These are phyloP conservation scores for Luperina testacea DNA, from an alignment of 2,888 invertebrate genomes.

Conservation along the genomic window DNA sequence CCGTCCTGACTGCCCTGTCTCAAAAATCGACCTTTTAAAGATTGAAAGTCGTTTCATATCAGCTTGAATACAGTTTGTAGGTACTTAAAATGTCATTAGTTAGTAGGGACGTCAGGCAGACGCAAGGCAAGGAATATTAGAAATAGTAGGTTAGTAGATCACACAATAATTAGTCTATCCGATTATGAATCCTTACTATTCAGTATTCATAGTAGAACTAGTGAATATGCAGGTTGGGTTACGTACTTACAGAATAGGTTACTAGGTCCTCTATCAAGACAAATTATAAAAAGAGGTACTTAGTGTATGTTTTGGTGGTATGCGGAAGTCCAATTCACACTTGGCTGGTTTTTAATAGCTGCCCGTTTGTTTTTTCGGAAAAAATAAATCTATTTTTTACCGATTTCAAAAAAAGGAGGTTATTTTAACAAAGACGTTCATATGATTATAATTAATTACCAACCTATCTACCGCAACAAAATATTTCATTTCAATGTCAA, in stretches of 20 bases:
- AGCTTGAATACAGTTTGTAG: background rate
- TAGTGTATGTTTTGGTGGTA: background rate
- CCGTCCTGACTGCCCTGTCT: background rate
- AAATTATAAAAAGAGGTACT: background rate
- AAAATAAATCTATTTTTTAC: background rate
- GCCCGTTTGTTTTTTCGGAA: background rate
- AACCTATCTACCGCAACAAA: constrained; percentile 4
- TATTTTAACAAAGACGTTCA: background rate
- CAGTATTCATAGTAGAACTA: background rate
- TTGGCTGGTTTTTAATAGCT: background rate
- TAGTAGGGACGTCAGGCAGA: background rate
- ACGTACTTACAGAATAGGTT: background rate
- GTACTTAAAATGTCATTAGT: background rate
- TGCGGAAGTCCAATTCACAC: background rate
- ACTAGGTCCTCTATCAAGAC: background rate
- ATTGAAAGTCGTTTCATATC: background rate
- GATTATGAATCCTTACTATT: constrained; percentile 47
- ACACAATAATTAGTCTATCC: constrained; percentile 20
- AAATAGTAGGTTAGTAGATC: constrained; percentile 36
- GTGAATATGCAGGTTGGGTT: background rate
- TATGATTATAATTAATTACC: background rate
- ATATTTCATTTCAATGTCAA: background rate
- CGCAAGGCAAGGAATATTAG: background rate
- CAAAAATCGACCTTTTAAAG: background rate
- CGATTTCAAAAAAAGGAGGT: too few relatives aligned